These are phyloP conservation scores for Myotis planiceps DNA, from an alignment of 2,797 vertebrate genomes.

Conservation along the genomic window DNA sequence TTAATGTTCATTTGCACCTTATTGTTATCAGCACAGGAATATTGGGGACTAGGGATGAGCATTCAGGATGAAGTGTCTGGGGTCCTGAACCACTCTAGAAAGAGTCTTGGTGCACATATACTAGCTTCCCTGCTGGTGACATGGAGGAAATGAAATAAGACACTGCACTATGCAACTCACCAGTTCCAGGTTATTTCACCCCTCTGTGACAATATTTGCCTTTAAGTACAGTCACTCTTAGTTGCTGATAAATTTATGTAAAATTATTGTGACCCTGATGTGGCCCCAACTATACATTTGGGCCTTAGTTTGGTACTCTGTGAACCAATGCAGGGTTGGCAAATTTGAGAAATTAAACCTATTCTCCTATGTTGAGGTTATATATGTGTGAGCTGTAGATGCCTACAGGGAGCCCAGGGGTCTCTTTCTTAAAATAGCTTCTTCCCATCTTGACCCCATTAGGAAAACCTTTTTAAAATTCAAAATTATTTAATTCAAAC, in stretches of 20 bases:
- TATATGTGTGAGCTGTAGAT: background rate
- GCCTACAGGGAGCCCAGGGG: background rate
- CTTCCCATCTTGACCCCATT: background rate
- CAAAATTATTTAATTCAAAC: background rate
- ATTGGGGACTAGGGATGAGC: background rate
- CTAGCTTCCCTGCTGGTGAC: background rate
- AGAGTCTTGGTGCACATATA: background rate
- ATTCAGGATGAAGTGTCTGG: too few relatives aligned
- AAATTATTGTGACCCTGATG: background rate
- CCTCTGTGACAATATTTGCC: background rate
- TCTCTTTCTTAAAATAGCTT: background rate
- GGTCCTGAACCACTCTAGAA: background rate
- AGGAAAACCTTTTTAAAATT: background rate
- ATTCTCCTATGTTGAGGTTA: background rate
- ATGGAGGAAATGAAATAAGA: background rate
- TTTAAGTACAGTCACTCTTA: background rate
- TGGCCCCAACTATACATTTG: background rate
- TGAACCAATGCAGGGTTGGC: background rate
- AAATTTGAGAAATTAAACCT: background rate
- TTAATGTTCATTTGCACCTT: background rate
- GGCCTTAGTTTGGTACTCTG: background rate
- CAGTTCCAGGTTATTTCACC: background rate
- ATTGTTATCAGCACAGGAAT: background rate
- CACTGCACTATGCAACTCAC: too few relatives aligned
- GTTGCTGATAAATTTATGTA: background rate